Evolutionary conservation across 2,888 invertebrate species (phyloP), one percentile per base, ranked within the genome.

Genomic region (Tyria jacobaeae): DNA sequence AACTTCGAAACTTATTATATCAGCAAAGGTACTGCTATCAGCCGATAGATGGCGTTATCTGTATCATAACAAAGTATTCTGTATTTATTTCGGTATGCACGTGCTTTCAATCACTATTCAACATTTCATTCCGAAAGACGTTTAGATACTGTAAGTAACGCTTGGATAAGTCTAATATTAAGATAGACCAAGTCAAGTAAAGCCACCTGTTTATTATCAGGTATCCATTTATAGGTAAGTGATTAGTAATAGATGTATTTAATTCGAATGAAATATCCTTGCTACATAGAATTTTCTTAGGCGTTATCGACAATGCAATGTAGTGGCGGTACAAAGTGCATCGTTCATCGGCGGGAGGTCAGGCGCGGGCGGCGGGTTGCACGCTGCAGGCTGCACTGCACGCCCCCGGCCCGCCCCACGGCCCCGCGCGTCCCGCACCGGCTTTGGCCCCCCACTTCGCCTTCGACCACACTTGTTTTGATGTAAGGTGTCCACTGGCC

Each of bases 401-500:
- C 89, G 89, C 91, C 91, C 89, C 86, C 81, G 82, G 82, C 82
- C 89, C 90, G 90, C 91, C 90, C 89, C 86, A 79, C 84, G 81
- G 79, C 85, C 80, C 81, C 79, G 70, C 71, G 68, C 72, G 55
- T 75, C 69, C 76, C 82, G 73, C 80, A 60, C 79, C 70, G 70
- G 70, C 75, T 6, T 57, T 44, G 57, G 25, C 64, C 64, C 66
- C 59, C 79, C 74, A 70, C 76, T 67, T 69, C 78, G 79, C 73
- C 78, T 75, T 79, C 85, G 80, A 85, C 87, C 86, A 86, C 88
- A 89, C 90, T 91, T 90, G 91, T 92, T 93, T 92, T 92, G 91
- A 92, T 91, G 91, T 92, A 92, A 91, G 89, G 89, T 89, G 90
- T 89, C 91, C 86, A 86, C 86, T 83, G 84, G 85, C 86, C 85